Evolutionary conservation across 2,888 invertebrate species (phyloP), one percentile per base, ranked within the genome.

Genomic region (Metacarcinus magister): DNA sequence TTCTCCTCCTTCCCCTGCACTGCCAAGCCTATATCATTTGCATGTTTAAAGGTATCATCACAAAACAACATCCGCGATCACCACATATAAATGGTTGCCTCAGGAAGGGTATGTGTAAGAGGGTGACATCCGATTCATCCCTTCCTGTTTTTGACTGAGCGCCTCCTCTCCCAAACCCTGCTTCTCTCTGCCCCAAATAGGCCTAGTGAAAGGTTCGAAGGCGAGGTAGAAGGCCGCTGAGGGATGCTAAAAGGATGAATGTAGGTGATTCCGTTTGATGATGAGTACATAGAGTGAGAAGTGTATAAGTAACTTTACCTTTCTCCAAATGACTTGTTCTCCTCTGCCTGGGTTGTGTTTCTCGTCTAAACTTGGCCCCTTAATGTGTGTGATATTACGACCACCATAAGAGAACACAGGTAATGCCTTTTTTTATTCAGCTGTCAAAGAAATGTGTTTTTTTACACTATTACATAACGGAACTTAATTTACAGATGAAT

Each of bases 161-260:
- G 0, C 75, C 75, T 7, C 75, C 75, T 28, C 75, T 54, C 54
- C 54, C 54, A 10, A 16, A 3, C n/a, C n/a, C n/a, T 23, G 8
- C 75, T 75, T 16, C 75, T 23, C 10, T n/a, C 67, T 5, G 5
- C 67, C 67, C 16, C 54, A 2, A 7, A 75, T 75, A 75, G 28
- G 75, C 75, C 75, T 75, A 75, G n/a, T n/a, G 75, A n/a, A 75
- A 75, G 75, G 75, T 7, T 23, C 23, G 23, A n/a, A 75, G n/a
- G 75, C 23, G 75, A 23, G n/a, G 75, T 1, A n/a, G 28, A 75
- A 8, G 75, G 75, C 75, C 75, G 75, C 75, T 28, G 23, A 23
- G 75, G 75, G 75, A 75, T 75, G 75, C 75, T 75, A 75, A n/a
- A 28, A 75, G 23, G 28, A n/a, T 75, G 75, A 75, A 75, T 75